Base-by-base conservation (phyloP, 92 coral and sea anemone genomes). In the Bergia puertoricense region DNA sequence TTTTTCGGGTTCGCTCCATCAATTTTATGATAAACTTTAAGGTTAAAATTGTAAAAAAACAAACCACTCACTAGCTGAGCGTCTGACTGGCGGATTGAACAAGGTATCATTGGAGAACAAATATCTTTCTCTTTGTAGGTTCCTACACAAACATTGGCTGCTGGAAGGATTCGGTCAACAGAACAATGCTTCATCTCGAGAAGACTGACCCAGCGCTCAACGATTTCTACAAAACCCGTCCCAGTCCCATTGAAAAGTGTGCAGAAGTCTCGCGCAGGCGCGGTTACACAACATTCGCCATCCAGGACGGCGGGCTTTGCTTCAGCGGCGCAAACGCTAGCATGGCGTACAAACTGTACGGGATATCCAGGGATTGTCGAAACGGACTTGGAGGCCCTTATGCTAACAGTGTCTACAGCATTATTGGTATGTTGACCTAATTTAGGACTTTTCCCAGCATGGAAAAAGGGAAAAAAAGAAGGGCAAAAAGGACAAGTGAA, bases 301-400 rank as follows among this genome's bases (percentile, higher is more conserved):
- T 96, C 18, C 97, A 94, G 72, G 94, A 94, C 82, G 99, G 99
- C 83, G 99, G 99, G 16, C 92, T 90, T 89, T 96, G 99, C 87
- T 92, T 93, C 69, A 94, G 97, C 36, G 98, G 99, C 1, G 91
- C 95, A 10, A 89, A 91, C 18, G 96, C 94, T 46, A 94, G 87
- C 86, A 91, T 86, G 9, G 79, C 86, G 77, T 96, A 93, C 85
- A 91, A 84, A 77, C 92, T 82, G 81, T 92, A 89, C 74, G 99
- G 99, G 50, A 89, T 96, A 81, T 95, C 99, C 23, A 93, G 96
- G 42, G 91, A 90, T 62, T 96, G 99, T 56, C 86, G 81, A 46
- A 91, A 96, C 85, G 98, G 93, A 9, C 78, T 91, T 40, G 99
- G 99, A 8, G 96, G 98, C 22, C 51, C 92, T 6, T 90, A 96